Evolutionary conservation across 1,140 invertebrate genomes (phyloP).

Genomic region (Myzus persicae): DNA sequence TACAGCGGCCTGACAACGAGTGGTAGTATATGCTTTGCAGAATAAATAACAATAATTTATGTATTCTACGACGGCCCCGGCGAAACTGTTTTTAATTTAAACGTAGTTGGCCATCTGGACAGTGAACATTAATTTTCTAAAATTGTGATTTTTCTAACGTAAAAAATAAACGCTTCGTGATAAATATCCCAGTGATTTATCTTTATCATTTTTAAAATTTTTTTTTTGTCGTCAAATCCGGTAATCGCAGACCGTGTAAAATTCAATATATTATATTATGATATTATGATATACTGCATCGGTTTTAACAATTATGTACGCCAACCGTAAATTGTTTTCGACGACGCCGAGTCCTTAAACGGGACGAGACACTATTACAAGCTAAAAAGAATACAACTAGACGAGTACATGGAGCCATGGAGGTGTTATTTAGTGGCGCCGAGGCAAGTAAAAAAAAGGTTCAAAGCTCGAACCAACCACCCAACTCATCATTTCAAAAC

Average conservation of each 20-base stretch:
- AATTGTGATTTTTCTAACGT: background rate
- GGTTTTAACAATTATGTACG: no score
- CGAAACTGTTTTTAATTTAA: background rate
- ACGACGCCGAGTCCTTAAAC: no score
- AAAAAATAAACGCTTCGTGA: background rate
- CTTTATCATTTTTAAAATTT: background rate
- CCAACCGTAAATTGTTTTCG: no score
- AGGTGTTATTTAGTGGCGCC: no score
- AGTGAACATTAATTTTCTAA: background rate
- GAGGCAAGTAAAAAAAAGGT: no score
- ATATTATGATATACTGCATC: background rate
- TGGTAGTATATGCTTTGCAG: background rate
- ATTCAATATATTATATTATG: background rate
- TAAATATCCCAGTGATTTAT: background rate
- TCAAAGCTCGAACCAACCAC: no score
- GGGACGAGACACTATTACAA: no score
- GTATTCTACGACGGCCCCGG: background rate
- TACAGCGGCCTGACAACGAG: background rate
- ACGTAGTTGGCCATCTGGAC: background rate
- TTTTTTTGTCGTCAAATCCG: background rate
- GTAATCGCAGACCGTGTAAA: background rate
- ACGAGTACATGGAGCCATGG: no score
- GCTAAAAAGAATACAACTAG: no score
- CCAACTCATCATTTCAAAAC: no score
- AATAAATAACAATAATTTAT: slow-evolving; percentile 5